Evolutionary conservation across 2,113 vertebrate genomes (phyloP).

Genomic region (Elephantulus edwardii): DNA sequence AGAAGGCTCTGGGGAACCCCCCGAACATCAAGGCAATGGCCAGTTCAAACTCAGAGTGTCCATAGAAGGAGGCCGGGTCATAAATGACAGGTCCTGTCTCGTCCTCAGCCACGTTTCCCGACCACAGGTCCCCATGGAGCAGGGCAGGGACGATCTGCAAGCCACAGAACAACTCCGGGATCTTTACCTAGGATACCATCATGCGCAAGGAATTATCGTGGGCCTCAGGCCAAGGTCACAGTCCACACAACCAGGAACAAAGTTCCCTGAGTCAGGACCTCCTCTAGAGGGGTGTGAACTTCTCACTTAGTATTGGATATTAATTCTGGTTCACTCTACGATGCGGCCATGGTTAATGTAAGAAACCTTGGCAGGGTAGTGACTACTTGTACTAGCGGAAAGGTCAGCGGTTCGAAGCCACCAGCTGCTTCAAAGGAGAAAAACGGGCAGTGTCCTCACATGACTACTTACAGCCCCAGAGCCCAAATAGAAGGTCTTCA

Average conservation of each 20-base stretch:
- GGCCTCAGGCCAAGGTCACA: neutral
- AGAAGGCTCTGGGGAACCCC: slow-evolving; percentile 90
- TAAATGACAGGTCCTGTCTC: slow-evolving; percentile 90
- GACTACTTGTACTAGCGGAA: too few relatives aligned
- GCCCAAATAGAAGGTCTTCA: too few relatives aligned
- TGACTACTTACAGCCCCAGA: too few relatives aligned
- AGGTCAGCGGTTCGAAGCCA: too few relatives aligned
- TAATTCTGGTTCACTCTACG: neutral
- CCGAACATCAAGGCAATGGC: slow-evolving; percentile 93
- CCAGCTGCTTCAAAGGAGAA: too few relatives aligned
- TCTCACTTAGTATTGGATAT: neutral
- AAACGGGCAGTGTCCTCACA: too few relatives aligned
- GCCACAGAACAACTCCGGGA: slow-evolving; percentile 89
- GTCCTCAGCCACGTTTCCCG: slow-evolving; percentile 92
- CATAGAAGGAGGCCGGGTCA: slow-evolving; percentile 94
- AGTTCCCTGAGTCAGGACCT: too few relatives aligned
- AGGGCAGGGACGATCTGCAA: slow-evolving; percentile 90
- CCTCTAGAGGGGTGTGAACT: neutral
- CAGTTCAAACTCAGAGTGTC: slow-evolving; percentile 93
- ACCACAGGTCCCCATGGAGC: slow-evolving; percentile 96
- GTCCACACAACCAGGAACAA: neutral
- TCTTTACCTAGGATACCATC: slow-evolving; percentile 89
- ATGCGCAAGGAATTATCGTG: slow-evolving; percentile 7
- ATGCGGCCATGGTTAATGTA: neutral
- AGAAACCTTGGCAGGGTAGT: too few relatives aligned